Evolutionary conservation across 2,113 vertebrate species (phyloP), one percentile per base, ranked within the genome.

Genomic region (Eublepharis macularius): DNA sequence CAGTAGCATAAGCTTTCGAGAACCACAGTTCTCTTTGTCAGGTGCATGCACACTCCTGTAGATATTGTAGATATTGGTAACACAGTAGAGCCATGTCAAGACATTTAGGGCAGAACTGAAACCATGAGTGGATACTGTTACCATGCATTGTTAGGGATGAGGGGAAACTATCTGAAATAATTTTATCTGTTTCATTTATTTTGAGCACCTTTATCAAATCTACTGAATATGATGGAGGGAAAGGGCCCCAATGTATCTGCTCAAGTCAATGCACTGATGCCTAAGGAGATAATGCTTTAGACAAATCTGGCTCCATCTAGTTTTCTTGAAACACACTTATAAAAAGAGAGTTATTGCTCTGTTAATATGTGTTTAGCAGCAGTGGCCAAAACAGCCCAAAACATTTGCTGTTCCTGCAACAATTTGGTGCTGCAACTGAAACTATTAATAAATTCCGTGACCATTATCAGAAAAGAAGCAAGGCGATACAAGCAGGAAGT

Each of bases 21-120:
- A n/a, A n/a, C n/a, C n/a, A n/a, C n/a, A n/a, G n/a, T n/a, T n/a
- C n/a, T n/a, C n/a, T n/a, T n/a, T n/a, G n/a, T n/a, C n/a, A n/a
- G n/a, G n/a, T n/a, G n/a, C n/a, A n/a, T n/a, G n/a, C n/a, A n/a
- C n/a, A n/a, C n/a, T n/a, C n/a, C n/a, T n/a, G n/a, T n/a, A n/a
- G n/a, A n/a, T n/a, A n/a, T n/a, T n/a, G n/a, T n/a, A n/a, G 49
- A 51, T 90, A 86, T 92, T 94, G 91, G 93, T 85, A 91, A 80
- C 75, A 68, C 73, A 85, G 34, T 93, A 88, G 87, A 92, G 91
- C 88, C 76, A n/a, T 89, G 88, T 87, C 92, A 93, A 86, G 94
- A 94, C 89, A 89, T 88, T 92, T 81, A 92, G 90, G 85, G 81
- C 84, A 83, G 93, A 95, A 96, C 94, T 94, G 92, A 95, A 96